Conservation (phyloP, 2,888 invertebrate genomes). For the Hydrotaea cyrtoneurina region DNA sequence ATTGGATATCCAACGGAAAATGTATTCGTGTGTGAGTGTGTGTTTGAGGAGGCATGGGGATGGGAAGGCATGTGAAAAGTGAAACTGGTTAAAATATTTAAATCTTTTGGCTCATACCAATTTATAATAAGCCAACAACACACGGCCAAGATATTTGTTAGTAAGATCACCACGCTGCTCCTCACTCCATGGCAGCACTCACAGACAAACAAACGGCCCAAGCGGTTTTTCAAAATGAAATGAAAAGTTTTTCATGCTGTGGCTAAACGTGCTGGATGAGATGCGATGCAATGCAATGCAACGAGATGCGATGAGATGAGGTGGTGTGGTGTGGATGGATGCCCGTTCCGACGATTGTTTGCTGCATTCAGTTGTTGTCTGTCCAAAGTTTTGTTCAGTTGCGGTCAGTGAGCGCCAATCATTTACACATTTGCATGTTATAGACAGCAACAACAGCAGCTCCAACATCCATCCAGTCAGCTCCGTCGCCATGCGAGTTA, state of each 20-base stretch:
- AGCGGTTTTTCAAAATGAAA: slow-evolving; percentile 54
- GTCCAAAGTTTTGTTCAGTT: slow-evolving; percentile 49
- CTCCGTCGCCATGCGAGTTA: not conserved
- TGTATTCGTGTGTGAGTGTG: slow-evolving; percentile 31
- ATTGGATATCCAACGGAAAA: not conserved
- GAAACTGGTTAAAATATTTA: slow-evolving; percentile 65
- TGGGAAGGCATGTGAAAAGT: slow-evolving; percentile 62
- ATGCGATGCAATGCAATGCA: not conserved
- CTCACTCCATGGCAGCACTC: not conserved
- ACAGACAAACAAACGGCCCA: slow-evolving; percentile 36
- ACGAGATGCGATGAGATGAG: not conserved
- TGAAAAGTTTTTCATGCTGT: slow-evolving; percentile 60
- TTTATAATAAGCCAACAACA: slow-evolving; percentile 49
- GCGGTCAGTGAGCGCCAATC: slow-evolving; percentile 66
- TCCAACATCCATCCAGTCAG: not conserved
- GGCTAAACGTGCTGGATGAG: slow-evolving; percentile 25
- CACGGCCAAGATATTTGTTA: not conserved
- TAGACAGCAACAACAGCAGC: slow-evolving; percentile 53
- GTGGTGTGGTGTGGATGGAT: slow-evolving; percentile 12
- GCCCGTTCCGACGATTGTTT: slow-evolving; percentile 24
- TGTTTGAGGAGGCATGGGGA: not conserved
- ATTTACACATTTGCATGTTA: slow-evolving; percentile 65
- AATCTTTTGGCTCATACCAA: slow-evolving; percentile 62
- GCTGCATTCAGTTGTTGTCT: not conserved
- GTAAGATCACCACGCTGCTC: not conserved